A percentile compares a stretch with the other conserved stretches of the same genome.
phyloP scores from a whole-genome alignment of 2,113 vertebrate genomes.

The Coryphaenoides rupestris region DNA sequence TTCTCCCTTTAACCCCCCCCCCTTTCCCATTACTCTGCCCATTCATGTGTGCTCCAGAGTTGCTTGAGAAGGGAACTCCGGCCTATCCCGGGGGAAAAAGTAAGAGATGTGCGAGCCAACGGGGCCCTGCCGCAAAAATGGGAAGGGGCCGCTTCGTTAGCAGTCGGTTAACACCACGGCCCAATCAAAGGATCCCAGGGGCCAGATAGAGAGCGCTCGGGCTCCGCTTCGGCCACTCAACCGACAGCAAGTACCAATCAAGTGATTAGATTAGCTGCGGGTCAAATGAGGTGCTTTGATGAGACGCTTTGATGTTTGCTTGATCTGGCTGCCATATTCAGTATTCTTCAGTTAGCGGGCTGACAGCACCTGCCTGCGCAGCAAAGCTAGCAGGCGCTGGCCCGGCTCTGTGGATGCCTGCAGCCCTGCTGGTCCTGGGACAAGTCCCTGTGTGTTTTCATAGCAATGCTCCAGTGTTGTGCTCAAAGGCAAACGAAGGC shows the following conservation, averaged over 20 bases:
- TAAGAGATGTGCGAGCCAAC: conserved; percentile 35
- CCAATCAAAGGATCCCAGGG: conserved; percentile 54
- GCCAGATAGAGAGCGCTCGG: conserved; percentile 5
- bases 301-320: conserved; percentile 59
- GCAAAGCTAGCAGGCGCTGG: conserved; percentile 17
- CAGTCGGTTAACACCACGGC: conserved; percentile 27
- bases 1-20: conserved; percentile 4
- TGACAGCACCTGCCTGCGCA: conserved; percentile 24
- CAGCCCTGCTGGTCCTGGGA: conserved; percentile 25
- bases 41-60: conserved; percentile 25
- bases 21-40: neutral
- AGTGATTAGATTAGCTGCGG: conserved; percentile 65
- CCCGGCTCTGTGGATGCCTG: conserved; percentile 17
- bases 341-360: conserved; percentile 29
- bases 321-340: conserved; percentile 38
- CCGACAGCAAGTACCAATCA: conserved; percentile 37
- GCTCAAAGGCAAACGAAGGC: conserved; percentile 37
- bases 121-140: conserved; percentile 13
- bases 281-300: conserved; percentile 63
- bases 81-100: conserved; percentile 36
- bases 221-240: conserved; percentile 35
- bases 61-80: conserved; percentile 39
- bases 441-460: conserved; percentile 33
- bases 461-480: conserved; percentile 42
- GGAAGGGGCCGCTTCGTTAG: conserved; percentile 52